Base-by-base conservation (phyloP, 2,888 invertebrate species). In the Gymnocheta viridis region DNA sequence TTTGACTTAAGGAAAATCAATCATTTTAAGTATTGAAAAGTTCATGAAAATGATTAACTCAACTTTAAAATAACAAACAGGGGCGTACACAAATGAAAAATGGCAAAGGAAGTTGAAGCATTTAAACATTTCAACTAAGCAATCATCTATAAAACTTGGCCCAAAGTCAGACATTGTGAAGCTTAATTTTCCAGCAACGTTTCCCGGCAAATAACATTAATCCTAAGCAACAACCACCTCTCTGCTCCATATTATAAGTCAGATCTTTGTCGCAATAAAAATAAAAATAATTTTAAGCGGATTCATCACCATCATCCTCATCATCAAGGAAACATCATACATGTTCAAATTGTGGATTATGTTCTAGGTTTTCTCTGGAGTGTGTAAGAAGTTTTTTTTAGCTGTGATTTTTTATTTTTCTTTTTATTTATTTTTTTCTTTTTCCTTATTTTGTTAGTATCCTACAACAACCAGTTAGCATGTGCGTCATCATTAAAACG, bases 401-500 rank as follows among this genome's bases (percentile, higher is more conserved):
- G 4, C 54, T 35, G 4, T n/a, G n/a, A n/a, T n/a, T 29, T 56
- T 9, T 17, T 29, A 38, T 32, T 62, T 29, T n/a, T 70, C 0
- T 24, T 0, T 9, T 29, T 51, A 38, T 27, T n/a, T 38, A n/a
- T 56, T 14, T 60, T 12, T 58, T 56, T 29, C 24, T 44, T 22
- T 47, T n/a, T 14, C 17, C 24, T 44, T 22, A 35, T n/a, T 14
- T 12, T 67, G 22, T 54, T 29, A 10, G 19, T 41, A 49, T 54
- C 56, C 69, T 62, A 69, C 73, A 69, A 79, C 79, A 82, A 74
- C 60, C 84, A 84, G 81, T 77, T 77, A 84, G 81, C 77, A 81
- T 84, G 84, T 84, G 84, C 56, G 84, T 84, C 84, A 77, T 84
- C 84, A 84, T 84, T 84, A 84, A 84, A 84, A 69, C 84, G 84